phyloP scores from a whole-genome alignment of 2,797 vertebrate species.

The Oreortyx pictus region DNA sequence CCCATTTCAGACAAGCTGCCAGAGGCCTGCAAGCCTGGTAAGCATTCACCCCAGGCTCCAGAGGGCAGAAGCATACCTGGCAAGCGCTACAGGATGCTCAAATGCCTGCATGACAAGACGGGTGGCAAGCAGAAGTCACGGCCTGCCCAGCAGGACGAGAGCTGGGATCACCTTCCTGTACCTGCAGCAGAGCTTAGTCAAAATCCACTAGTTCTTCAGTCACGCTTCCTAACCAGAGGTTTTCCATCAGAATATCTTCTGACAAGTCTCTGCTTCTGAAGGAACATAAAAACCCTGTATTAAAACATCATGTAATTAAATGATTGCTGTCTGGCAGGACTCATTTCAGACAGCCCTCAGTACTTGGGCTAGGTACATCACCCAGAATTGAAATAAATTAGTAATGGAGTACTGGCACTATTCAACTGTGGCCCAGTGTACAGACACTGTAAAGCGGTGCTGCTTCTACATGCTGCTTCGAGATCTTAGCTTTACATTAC shows the following conservation, averaged over 20 bases:
- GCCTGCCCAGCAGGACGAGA: accelerated
- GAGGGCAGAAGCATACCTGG: neutral
- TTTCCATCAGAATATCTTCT: neutral
- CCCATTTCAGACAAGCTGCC: neutral
- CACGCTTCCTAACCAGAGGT: neutral
- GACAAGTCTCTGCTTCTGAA: neutral
- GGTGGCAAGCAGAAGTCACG: neutral
- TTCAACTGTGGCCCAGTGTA: neutral
- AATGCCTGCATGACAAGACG: no score
- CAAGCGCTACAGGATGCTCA: neutral
- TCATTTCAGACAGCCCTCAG: neutral
- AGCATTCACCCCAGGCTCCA: neutral
- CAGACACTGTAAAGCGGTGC: neutral
- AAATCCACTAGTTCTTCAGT: neutral
- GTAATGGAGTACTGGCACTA: neutral
- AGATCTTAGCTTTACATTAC: constrained; percentile 38
- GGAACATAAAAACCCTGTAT: neutral
- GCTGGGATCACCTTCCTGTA: neutral
- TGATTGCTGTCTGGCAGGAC: neutral
- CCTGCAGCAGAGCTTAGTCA: neutral
- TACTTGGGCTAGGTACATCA: neutral
- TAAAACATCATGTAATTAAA: neutral
- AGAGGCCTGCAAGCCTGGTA: accelerated
- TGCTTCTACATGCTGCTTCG: constrained; percentile 31
- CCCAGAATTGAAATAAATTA: neutral